A percentile compares a stretch with the other conserved stretches of the same genome.
These are phyloP conservation scores for Gobiocypris rarus DNA, from an alignment of 2,113 vertebrate genomes.

Conservation along the genomic window DNA sequence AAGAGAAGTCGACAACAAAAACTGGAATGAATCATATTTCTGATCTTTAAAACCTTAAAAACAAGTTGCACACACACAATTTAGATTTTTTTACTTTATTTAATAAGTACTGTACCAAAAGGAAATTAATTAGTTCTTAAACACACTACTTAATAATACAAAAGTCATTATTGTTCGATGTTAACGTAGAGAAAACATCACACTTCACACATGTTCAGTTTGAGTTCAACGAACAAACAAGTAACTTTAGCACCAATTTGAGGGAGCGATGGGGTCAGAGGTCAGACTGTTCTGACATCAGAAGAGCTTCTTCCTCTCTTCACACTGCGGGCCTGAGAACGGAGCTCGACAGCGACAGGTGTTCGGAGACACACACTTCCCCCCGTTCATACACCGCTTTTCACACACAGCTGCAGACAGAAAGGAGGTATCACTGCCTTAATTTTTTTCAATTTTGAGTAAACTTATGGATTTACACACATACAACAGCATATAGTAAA, in stretches of 20 bases:
- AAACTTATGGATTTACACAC: background rate
- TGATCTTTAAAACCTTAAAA: background rate
- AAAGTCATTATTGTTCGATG: background rate
- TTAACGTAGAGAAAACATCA: conserved; percentile 12
- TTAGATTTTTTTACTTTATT: background rate
- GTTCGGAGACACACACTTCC: conserved; percentile 84
- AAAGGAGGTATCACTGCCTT: background rate
- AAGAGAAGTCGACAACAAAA: background rate
- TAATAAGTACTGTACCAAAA: background rate
- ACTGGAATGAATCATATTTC: background rate
- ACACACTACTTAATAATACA: conserved; percentile 2
- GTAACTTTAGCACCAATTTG: conserved; percentile 49
- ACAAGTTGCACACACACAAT: background rate
- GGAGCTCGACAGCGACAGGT: conserved; percentile 79
- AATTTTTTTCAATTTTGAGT: background rate
- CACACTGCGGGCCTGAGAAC: conserved; percentile 77
- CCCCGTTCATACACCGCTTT: conserved; percentile 80
- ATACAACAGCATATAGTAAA: background rate
- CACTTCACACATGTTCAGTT: background rate
- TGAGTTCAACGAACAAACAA: background rate
- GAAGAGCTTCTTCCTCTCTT: conserved; percentile 76
- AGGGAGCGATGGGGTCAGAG: background rate
- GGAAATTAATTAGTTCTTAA: background rate
- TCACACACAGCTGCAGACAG: conserved; percentile 76
- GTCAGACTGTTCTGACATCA: conserved; percentile 24